phyloP scores from a whole-genome alignment of 2,888 invertebrate genomes.

The Metopia argyrocephala region DNA sequence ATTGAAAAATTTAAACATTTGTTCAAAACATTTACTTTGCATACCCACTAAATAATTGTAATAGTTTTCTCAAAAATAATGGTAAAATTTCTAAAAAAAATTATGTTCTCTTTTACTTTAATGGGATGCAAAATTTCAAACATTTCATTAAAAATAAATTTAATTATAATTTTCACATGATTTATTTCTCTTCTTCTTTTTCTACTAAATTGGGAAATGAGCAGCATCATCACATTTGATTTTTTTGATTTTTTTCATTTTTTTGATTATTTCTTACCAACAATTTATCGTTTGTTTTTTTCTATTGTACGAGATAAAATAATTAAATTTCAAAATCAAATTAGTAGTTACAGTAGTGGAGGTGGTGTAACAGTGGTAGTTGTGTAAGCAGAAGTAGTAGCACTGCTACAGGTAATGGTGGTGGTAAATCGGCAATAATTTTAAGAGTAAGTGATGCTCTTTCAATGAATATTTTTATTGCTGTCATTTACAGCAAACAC shows the following conservation, averaged over 20 bases:
- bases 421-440: neutral
- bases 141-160: neutral
- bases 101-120: no score
- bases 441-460: neutral
- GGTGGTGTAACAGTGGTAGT: no score
- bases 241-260: neutral
- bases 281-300: neutral
- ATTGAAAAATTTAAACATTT: constrained; percentile 32
- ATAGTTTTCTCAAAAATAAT: neutral
- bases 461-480: neutral
- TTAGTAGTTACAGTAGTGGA: neutral
- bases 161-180: constrained; percentile 57
- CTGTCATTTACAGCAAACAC: neutral
- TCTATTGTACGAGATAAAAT: neutral
- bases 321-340: neutral
- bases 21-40: constrained; percentile 32
- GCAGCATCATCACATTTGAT: constrained; percentile 26
- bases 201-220: neutral
- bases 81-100: neutral
- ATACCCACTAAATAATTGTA: constrained; percentile 1
- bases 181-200: neutral
- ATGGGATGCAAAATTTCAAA: neutral
- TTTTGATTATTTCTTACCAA: neutral
- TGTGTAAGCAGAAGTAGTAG: neutral
- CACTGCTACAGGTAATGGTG: neutral